Percentiles rank a stretch among this genome's conserved stretches.
phyloP scores from a whole-genome alignment of 2,113 vertebrate species.

The Apodemus speciosus region DNA sequence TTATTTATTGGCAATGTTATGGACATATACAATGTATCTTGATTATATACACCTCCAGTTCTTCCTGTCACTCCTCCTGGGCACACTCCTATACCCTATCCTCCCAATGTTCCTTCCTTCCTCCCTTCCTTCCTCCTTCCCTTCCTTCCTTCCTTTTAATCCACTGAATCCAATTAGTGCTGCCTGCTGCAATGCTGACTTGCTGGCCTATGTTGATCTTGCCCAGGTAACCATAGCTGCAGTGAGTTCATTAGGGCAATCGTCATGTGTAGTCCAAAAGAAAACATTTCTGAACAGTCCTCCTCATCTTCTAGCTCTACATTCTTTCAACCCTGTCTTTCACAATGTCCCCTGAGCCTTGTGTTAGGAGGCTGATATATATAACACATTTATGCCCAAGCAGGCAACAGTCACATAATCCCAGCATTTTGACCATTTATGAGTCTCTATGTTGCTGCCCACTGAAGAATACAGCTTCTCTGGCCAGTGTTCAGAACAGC shows the following conservation, averaged over 20 bases:
- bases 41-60: background rate
- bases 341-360: background rate
- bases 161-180: background rate
- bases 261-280: background rate
- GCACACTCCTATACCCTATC: background rate
- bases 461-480: no score
- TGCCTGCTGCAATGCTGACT: background rate
- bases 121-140: fast-evolving
- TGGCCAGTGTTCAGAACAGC: no score
- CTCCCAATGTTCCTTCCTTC: background rate
- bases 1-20: background rate
- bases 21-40: background rate
- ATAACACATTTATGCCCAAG: background rate
- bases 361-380: background rate
- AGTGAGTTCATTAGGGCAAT: background rate
- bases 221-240: background rate
- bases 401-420: background rate
- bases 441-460: no score
- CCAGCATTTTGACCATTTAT: no score
- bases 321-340: background rate
- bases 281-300: background rate
- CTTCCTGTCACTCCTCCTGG: background rate
- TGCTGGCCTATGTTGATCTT: background rate
- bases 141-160: background rate
- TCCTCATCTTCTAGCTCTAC: background rate